phyloP scores from a whole-genome alignment of 2,113 vertebrate species.

The Melanocharis versteri region DNA sequence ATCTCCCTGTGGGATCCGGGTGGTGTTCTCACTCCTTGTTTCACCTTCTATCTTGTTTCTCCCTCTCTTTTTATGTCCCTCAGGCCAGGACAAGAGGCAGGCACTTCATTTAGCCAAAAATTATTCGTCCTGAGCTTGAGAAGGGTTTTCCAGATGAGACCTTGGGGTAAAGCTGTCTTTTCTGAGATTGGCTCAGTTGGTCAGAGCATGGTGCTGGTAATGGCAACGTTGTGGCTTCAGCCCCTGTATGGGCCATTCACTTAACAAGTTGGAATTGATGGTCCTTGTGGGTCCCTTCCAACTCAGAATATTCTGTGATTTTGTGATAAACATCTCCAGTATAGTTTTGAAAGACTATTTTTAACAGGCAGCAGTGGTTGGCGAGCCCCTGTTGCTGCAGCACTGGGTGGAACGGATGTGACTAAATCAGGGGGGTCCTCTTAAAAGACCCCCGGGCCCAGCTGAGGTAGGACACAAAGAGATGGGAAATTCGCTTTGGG shows the following conservation, averaged over 20 bases:
- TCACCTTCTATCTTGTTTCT: background rate
- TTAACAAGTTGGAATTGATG: background rate
- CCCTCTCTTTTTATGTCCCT: background rate
- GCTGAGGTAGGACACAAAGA: background rate
- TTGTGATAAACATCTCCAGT: background rate
- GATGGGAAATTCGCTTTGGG: background rate
- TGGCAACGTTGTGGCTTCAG: fast-evolving
- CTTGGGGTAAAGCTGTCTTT: background rate
- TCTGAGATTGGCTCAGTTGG: background rate
- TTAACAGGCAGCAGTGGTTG: background rate
- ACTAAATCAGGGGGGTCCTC: background rate
- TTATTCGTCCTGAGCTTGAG: background rate
- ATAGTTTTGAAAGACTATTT: background rate
- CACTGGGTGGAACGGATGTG: background rate
- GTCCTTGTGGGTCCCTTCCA: background rate
- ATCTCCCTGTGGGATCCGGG: background rate
- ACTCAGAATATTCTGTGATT: background rate
- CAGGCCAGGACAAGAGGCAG: background rate
- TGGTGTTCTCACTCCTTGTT: background rate
- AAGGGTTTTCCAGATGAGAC: background rate
- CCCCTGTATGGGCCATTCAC: background rate
- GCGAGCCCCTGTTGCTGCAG: fast-evolving
- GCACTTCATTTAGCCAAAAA: background rate
- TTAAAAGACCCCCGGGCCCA: no score
- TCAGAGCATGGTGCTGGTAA: background rate